These are phyloP conservation scores for Caenorhabditis sp. DNA, from an alignment of 2,888 invertebrate species.

Conservation along the genomic window DNA sequence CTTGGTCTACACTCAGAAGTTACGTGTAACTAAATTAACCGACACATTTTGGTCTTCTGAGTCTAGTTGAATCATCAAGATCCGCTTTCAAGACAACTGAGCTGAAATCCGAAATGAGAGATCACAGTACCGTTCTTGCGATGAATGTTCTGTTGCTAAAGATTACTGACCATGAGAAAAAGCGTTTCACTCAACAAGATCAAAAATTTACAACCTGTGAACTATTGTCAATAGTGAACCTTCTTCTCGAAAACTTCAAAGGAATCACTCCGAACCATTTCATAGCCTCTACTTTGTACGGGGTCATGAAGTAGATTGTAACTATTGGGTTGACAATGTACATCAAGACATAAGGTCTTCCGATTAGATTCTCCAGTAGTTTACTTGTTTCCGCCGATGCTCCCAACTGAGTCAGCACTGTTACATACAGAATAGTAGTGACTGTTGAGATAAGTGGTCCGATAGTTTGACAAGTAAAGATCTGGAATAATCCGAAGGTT, in stretches of 20 bases:
- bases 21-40: too few species aligned
- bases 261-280: not conserved
- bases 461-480: conserved; percentile 16
- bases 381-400: not conserved
- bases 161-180: too few species aligned
- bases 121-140: too few species aligned
- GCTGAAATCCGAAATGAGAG: too few species aligned
- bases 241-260: not conserved
- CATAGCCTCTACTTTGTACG: conserved; percentile 3
- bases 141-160: too few species aligned
- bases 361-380: conserved; percentile 19
- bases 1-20: too few species aligned
- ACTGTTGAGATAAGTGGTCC: conserved; percentile 14
- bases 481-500: not conserved
- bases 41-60: too few species aligned
- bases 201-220: not conserved
- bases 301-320: conserved; percentile 10
- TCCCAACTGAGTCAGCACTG: not conserved
- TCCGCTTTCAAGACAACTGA: too few species aligned
- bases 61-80: too few species aligned
- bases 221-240: not conserved
- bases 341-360: conserved; percentile 11
- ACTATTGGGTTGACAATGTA: conserved; percentile 31
- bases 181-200: too few species aligned
- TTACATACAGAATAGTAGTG: conserved; percentile 2